Percentiles rank a stretch among this genome's conserved stretches.
These are phyloP conservation scores for Chaetodon auriga DNA, from an alignment of 2,113 vertebrate genomes.

Conservation along the genomic window DNA sequence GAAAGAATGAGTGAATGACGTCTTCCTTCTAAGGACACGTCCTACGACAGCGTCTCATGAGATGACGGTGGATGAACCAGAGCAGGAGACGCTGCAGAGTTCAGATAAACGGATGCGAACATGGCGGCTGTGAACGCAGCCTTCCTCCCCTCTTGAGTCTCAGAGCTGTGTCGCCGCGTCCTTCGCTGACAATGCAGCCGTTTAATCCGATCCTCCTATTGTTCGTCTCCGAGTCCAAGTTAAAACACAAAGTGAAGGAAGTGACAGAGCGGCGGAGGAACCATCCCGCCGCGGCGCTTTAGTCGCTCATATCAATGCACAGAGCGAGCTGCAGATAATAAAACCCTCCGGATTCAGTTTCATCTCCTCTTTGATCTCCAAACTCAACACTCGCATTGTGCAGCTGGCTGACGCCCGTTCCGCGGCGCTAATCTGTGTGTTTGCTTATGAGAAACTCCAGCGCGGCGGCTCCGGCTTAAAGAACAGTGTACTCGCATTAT, in stretches of 20 bases:
- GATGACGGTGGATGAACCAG: neutral
- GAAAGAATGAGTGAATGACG: neutral
- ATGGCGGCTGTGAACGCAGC: neutral
- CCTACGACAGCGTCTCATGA: neutral
- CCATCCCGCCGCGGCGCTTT: neutral
- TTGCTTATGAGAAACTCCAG: slow-evolving; percentile 33
- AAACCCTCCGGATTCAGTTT: slow-evolving; percentile 31
- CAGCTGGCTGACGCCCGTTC: neutral
- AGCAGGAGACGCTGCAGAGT: neutral
- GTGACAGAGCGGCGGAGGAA: neutral
- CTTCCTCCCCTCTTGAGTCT: neutral
- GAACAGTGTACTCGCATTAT: slow-evolving; percentile 1
- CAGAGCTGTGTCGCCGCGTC: neutral
- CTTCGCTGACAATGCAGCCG: slow-evolving; percentile 7
- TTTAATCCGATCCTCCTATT: slow-evolving; percentile 12
- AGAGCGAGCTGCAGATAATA: slow-evolving; percentile 16
- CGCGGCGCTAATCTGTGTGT: slow-evolving; percentile 33
- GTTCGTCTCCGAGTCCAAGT: slow-evolving; percentile 5
- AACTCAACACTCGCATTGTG: neutral
- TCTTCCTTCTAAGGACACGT: neutral
- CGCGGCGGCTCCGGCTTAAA: neutral
- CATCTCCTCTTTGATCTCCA: slow-evolving; percentile 39
- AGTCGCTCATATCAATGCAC: slow-evolving; percentile 10
- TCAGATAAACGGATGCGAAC: neutral
- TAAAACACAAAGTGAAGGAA: neutral